Percentiles rank a stretch among this genome's conserved stretches.
Conservation (phyloP, 2,113 vertebrate genomes). For the Amblyopsis rosae region DNA sequence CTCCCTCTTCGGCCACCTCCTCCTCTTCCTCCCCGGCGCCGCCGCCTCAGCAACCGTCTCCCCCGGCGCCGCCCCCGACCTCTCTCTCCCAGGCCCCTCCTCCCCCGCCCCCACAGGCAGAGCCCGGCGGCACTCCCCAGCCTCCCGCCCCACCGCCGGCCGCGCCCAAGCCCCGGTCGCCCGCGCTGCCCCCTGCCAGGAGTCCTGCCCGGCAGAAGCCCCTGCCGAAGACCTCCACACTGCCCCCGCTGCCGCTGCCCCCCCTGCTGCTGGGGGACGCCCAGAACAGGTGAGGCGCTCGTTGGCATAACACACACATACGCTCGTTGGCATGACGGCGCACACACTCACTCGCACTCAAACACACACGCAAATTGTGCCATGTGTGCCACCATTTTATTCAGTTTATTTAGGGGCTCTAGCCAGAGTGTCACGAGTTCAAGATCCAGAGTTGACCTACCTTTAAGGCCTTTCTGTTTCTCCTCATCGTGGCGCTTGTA, state of each 20-base stretch:
- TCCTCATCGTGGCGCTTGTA: neutral
- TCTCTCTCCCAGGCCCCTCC: conserved; percentile 71
- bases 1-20: conserved; percentile 38
- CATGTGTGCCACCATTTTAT: neutral
- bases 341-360: too few relatives aligned
- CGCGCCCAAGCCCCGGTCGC: conserved; percentile 76
- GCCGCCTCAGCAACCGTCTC: conserved; percentile 79
- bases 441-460: too few relatives aligned
- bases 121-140: conserved; percentile 2
- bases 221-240: conserved; percentile 91
- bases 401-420: neutral
- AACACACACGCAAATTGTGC: neutral
- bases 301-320: too few relatives aligned
- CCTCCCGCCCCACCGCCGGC: conserved; percentile 57
- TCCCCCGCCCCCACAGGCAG: conserved; percentile 18
- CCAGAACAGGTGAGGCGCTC: conserved; percentile 87
- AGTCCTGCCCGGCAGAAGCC: conserved; percentile 81
- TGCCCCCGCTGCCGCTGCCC: conserved; percentile 92
- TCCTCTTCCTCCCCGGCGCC: conserved; percentile 67
- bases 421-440: too few relatives aligned
- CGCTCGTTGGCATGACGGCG: too few relatives aligned
- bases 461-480: too few relatives aligned
- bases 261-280: conserved; percentile 89
- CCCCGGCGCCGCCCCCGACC: conserved; percentile 45
- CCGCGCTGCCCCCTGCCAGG: conserved; percentile 64